These are phyloP conservation scores for Darevskia nairensis DNA, from an alignment of 2,797 vertebrate genomes.

Conservation along the genomic window DNA sequence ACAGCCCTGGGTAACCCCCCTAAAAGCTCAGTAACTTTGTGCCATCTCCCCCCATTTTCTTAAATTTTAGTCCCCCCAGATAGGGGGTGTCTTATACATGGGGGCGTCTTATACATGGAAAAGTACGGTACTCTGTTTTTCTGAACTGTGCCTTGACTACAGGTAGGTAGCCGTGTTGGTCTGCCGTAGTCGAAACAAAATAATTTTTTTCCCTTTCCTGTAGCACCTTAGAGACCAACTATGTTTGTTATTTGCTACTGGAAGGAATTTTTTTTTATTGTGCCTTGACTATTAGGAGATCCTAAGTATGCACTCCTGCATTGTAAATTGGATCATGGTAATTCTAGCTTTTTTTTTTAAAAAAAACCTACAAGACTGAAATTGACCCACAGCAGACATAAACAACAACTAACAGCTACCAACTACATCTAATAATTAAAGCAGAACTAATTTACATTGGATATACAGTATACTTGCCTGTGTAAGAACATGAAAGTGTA, in stretches of 20 bases:
- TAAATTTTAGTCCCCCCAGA: too few relatives aligned
- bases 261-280: not conserved
- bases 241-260: too few relatives aligned
- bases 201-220: too few relatives aligned
- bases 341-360: not conserved
- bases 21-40: too few relatives aligned
- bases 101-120: too few relatives aligned
- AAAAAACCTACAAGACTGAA: not conserved
- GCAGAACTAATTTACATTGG: not conserved
- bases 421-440: not conserved
- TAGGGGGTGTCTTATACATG: too few relatives aligned
- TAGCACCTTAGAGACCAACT: too few relatives aligned
- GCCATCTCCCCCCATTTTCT: too few relatives aligned
- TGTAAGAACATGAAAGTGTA: not conserved
- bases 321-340: not conserved
- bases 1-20: too few relatives aligned
- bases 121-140: too few relatives aligned
- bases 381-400: not conserved
- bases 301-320: not conserved
- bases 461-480: not conserved
- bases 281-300: not conserved
- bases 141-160: not conserved
- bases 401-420: not conserved
- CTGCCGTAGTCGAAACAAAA: too few relatives aligned
- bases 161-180: too few relatives aligned